These are phyloP conservation scores for Coccyzus lansbergi DNA, from an alignment of 2,797 vertebrate genomes.

Conservation along the genomic window DNA sequence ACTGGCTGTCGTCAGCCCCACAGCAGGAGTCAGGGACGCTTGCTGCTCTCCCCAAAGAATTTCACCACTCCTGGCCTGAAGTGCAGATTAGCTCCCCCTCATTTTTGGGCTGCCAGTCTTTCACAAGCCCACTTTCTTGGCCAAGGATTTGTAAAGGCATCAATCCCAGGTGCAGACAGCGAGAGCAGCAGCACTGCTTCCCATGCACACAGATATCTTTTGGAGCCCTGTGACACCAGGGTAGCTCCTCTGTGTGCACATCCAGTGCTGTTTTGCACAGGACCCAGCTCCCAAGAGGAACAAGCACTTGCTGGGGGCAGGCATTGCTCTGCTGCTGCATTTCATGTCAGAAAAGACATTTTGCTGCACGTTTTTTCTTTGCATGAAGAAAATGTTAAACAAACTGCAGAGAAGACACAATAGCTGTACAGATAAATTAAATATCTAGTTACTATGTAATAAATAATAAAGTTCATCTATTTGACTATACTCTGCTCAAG, in stretches of 20 bases:
- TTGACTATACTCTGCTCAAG: background rate
- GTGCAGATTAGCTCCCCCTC: background rate
- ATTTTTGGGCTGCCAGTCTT: background rate
- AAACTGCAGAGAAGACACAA: background rate
- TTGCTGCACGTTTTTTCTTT: background rate
- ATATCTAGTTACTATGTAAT: background rate
- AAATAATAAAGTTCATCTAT: constrained; percentile 43
- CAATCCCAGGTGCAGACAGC: background rate
- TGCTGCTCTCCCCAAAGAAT: background rate
- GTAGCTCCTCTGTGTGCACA: background rate
- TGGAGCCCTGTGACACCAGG: background rate
- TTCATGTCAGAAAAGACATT: background rate
- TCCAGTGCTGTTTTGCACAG: background rate
- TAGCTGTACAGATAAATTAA: constrained; percentile 6
- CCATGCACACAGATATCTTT: fast-evolving
- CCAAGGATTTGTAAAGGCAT: background rate
- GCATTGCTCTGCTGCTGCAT: background rate
- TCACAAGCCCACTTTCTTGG: background rate
- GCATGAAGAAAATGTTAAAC: background rate
- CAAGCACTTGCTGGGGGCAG: background rate
- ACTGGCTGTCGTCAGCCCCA: background rate
- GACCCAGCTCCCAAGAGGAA: background rate
- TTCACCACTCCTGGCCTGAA: background rate
- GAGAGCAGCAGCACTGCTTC: background rate
- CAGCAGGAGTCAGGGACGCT: background rate